These are phyloP conservation scores for Peucedramus taeniatus DNA, from an alignment of 2,113 vertebrate species.

Conservation along the genomic window DNA sequence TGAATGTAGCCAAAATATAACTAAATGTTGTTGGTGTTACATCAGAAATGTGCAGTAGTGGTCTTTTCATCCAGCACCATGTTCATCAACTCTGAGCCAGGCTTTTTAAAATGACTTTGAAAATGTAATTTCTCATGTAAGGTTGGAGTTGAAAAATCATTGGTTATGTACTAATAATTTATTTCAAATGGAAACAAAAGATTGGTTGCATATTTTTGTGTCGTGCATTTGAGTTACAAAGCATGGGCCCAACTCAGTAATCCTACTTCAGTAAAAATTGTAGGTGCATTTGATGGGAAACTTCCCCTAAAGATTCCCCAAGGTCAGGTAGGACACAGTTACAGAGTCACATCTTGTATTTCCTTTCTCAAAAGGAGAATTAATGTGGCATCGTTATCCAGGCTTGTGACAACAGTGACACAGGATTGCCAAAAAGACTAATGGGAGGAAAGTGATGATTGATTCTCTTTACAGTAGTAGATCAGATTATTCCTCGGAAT, in stretches of 20 bases:
- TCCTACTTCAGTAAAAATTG: neutral
- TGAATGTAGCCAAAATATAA: neutral
- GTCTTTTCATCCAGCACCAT: rapidly evolving
- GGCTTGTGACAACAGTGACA: constrained; percentile 8
- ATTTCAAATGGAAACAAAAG: neutral
- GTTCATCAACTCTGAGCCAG: neutral
- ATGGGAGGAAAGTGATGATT: constrained; percentile 13
- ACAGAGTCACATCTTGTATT: neutral
- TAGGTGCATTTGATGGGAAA: neutral
- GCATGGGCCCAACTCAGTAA: neutral
- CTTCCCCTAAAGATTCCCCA: neutral
- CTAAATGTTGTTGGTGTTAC: neutral
- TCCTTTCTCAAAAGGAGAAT: neutral
- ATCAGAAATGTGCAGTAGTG: neutral
- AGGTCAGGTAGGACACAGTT: constrained; percentile 7
- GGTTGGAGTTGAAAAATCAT: neutral
- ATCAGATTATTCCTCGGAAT: constrained; percentile 23
- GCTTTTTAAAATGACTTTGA: neutral
- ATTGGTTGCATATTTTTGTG: neutral
- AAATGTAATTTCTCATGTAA: neutral
- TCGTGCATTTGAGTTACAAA: neutral
- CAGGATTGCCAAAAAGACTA: constrained; percentile 32
- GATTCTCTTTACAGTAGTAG: constrained; percentile 11
- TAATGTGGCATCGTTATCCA: constrained; percentile 20
- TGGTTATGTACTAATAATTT: neutral